phyloP scores from a whole-genome alignment of 2,888 invertebrate genomes.

The Bellardia bayeri region DNA sequence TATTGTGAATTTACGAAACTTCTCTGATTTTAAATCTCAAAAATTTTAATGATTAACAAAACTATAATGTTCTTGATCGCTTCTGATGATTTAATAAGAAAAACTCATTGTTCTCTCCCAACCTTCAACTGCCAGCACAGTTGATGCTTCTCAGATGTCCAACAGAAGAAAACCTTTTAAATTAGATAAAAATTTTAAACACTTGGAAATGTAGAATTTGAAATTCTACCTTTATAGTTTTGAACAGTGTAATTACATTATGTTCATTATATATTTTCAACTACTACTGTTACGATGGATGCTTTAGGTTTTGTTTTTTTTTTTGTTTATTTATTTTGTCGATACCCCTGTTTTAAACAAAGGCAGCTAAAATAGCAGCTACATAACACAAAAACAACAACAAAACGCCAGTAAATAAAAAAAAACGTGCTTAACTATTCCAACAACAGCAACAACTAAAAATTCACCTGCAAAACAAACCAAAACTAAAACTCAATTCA shows the following conservation, averaged over 20 bases:
- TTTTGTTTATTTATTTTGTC: neutral
- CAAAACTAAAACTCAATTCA: conserved; percentile 63
- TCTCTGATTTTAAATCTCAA: no score
- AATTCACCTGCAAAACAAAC: conserved; percentile 70
- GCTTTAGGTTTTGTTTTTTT: conserved; percentile 41
- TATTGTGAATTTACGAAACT: no score
- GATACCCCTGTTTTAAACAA: conserved; percentile 46
- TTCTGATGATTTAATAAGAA: no score
- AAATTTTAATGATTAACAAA: no score
- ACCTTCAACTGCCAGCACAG: no score
- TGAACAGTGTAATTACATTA: conserved; percentile 35
- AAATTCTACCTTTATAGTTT: neutral
- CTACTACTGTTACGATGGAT: conserved; percentile 57
- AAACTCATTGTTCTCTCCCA: no score
- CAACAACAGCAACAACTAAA: conserved; percentile 40
- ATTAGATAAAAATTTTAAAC: no score
- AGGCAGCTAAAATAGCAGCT: conserved; percentile 51
- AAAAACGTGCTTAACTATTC: conserved; percentile 68
- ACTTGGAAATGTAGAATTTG: no score
- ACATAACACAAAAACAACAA: conserved; percentile 6
- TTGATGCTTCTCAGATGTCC: no score
- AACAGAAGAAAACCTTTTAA: no score
- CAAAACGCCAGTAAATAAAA: conserved; percentile 56
- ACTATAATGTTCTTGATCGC: no score
- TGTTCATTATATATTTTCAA: conserved; percentile 63